Conservation (phyloP, 2,797 vertebrate genomes). For the Halcyon badia region DNA sequence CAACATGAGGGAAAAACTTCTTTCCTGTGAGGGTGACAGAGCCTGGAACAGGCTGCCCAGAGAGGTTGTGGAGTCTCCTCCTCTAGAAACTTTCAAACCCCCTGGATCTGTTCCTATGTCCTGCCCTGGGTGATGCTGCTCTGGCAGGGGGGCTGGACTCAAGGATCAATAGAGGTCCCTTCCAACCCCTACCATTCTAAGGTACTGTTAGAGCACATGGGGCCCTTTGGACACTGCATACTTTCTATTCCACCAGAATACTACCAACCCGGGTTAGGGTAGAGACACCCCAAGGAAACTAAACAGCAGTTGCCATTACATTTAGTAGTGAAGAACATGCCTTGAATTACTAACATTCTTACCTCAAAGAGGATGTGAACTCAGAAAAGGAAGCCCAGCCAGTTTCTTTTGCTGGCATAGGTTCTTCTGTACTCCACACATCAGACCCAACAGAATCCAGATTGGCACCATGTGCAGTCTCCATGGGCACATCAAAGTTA, state of each 20-base stretch:
- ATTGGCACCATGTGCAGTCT: constrained; percentile 87
- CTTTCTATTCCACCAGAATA: not conserved
- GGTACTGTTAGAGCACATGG: rapidly evolving
- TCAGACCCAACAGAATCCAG: constrained; percentile 85
- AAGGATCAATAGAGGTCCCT: no score
- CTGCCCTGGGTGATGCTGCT: no score
- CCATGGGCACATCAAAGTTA: constrained; percentile 97
- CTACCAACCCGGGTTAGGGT: not conserved
- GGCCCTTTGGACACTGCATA: not conserved
- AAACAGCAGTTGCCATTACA: not conserved
- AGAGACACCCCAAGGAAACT: not conserved
- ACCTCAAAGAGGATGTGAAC: constrained; percentile 90
- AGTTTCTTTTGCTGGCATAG: constrained; percentile 84
- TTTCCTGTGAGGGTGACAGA: no score
- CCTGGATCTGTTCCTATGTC: no score
- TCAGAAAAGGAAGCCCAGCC: constrained; percentile 96
- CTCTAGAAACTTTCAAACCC: no score
- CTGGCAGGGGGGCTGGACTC: no score
- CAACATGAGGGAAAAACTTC: no score
- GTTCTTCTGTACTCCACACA: constrained; percentile 88
- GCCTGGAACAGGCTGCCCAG: no score
- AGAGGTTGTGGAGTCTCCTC: no score
- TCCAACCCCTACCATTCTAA: no score
- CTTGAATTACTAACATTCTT: not conserved
- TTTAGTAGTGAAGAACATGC: not conserved